Evolutionary conservation across 2,797 vertebrate genomes (phyloP).

Genomic region (Notolabrus celidotus): DNA sequence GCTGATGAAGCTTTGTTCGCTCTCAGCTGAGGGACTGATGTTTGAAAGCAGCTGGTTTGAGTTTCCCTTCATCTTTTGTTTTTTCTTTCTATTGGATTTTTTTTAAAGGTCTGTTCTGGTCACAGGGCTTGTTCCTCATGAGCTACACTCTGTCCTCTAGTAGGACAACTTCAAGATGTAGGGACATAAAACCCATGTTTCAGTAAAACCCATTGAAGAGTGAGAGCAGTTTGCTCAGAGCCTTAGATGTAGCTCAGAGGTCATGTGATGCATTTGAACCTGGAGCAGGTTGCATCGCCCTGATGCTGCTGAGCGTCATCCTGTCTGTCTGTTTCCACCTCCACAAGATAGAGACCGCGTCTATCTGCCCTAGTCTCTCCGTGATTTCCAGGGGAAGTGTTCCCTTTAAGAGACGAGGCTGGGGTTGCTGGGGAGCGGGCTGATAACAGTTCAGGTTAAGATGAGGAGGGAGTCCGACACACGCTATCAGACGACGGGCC

Average conservation of each 20-base stretch:
- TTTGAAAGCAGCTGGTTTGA: too few relatives aligned
- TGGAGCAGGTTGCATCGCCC: conserved; percentile 26
- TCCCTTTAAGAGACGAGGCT: conserved; percentile 73
- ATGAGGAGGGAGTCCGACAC: conserved; percentile 61
- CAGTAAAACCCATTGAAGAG: too few relatives aligned
- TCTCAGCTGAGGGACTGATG: too few relatives aligned
- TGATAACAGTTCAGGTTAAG: conserved; percentile 72
- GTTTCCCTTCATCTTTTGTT: too few relatives aligned
- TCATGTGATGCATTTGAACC: conserved; percentile 71
- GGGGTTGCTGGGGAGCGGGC: conserved; percentile 62
- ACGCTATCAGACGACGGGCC: conserved; percentile 70
- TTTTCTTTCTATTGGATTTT: too few relatives aligned
- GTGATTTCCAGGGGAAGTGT: conserved; percentile 79
- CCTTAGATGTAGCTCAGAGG: conserved; percentile 11
- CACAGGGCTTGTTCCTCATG: too few relatives aligned
- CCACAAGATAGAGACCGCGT: conserved; percentile 53
- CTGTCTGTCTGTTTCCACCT: conserved; percentile 40
- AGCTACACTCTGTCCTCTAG: too few relatives aligned
- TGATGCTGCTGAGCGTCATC: conserved; percentile 11
- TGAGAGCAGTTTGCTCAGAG: too few relatives aligned
- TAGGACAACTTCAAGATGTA: too few relatives aligned
- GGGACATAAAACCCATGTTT: too few relatives aligned
- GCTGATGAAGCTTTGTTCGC: too few relatives aligned
- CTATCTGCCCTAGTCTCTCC: conserved; percentile 62
- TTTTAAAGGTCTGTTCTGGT: too few relatives aligned